phyloP scores from a whole-genome alignment of 2,888 invertebrate species.

The Drosophila borborema region DNA sequence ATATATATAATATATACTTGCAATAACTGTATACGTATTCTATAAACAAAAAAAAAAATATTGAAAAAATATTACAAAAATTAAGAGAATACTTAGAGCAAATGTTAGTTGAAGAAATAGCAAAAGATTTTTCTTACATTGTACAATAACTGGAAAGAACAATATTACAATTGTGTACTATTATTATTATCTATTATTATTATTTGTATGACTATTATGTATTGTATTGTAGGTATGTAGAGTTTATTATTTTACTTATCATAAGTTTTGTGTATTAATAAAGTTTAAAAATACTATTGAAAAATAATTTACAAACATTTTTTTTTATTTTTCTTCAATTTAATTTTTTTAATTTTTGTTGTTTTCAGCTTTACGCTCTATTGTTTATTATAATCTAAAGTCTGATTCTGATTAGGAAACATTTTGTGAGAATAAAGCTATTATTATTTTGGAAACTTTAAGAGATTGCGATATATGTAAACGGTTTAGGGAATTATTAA shows the following conservation, averaged over 20 bases:
- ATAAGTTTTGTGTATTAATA: slow-evolving; percentile 84
- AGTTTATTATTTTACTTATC: slow-evolving; percentile 80
- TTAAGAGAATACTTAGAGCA: slow-evolving; percentile 19
- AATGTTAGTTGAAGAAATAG: slow-evolving; percentile 36
- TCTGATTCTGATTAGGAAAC: slow-evolving; percentile 73
- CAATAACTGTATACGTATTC: slow-evolving; percentile 34
- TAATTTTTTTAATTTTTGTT: slow-evolving; percentile 9
- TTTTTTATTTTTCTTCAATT: slow-evolving; percentile 1
- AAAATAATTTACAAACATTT: slow-evolving; percentile 51
- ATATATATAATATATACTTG: slow-evolving; percentile 21
- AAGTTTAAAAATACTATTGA: slow-evolving; percentile 79
- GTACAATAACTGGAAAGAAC: slow-evolving; percentile 79
- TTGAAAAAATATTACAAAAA: slow-evolving; percentile 14
- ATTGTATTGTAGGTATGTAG: slow-evolving; percentile 84
- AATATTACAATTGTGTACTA: slow-evolving; percentile 81
- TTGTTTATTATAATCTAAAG: slow-evolving; percentile 51
- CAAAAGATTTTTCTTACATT: slow-evolving; percentile 66
- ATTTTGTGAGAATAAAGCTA: slow-evolving; percentile 34
- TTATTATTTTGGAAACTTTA: slow-evolving; percentile 26
- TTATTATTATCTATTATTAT: slow-evolving; percentile 81
- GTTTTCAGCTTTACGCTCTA: slow-evolving; percentile 8
- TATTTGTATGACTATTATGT: slow-evolving; percentile 80
- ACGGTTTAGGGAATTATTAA: slow-evolving; percentile 44
- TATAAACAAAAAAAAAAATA: slow-evolving; percentile 30
- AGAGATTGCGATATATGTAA: slow-evolving; percentile 19